phyloP scores from a whole-genome alignment of 2,888 invertebrate genomes.

The Nephrotoma flavescens region DNA sequence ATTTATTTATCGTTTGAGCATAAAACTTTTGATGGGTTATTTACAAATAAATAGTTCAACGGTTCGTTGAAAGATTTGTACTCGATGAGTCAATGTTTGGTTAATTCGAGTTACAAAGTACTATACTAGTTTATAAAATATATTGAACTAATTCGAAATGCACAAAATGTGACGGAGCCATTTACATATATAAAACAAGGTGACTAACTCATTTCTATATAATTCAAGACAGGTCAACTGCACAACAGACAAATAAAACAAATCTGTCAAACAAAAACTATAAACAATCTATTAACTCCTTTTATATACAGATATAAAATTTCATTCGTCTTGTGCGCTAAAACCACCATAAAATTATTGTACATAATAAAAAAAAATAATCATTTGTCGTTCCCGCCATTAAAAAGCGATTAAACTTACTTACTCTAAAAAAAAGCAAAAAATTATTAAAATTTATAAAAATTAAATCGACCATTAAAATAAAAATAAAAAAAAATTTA shows the following conservation, averaged over 20 bases:
- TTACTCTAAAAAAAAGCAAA: neutral
- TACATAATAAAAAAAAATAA: neutral
- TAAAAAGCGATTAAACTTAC: conserved; percentile 1
- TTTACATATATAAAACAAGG: too few relatives aligned
- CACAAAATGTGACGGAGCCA: too few relatives aligned
- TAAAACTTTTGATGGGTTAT: neutral
- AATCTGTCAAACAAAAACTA: neutral
- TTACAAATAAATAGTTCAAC: neutral
- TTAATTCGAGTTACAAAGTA: neutral
- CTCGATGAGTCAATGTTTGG: neutral
- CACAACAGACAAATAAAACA: neutral
- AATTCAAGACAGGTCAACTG: neutral
- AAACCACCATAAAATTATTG: neutral
- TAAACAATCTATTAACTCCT: neutral
- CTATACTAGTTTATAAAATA: too few relatives aligned
- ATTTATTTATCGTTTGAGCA: neutral
- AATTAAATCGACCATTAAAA: conserved; percentile 3
- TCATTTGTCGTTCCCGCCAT: neutral
- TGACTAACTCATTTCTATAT: too few relatives aligned
- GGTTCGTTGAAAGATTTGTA: neutral
- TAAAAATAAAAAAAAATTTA: neutral
- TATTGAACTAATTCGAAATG: too few relatives aligned
- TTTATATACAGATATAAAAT: neutral
- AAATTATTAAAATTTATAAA: neutral
- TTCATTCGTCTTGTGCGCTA: neutral